Conservation (phyloP, 2,113 vertebrate species). For the Lampris megalopsis region DNA sequence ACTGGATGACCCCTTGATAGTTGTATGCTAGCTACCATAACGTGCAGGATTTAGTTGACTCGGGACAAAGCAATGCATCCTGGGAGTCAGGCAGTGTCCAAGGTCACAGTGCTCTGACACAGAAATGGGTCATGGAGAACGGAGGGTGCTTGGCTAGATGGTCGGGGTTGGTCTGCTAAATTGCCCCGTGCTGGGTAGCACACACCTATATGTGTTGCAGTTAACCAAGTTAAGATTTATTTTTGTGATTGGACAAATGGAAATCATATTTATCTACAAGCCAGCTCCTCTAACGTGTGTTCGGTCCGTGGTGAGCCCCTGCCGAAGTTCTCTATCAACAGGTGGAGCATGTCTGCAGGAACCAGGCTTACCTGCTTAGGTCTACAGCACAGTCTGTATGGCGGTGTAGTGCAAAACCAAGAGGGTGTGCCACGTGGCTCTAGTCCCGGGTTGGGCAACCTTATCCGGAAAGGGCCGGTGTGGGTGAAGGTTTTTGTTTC, state of each 20-base stretch:
- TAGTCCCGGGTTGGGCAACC: not conserved
- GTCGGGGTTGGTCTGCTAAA: no score
- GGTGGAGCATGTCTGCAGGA: slow-evolving; percentile 5
- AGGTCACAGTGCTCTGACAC: not conserved
- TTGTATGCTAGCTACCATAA: not conserved
- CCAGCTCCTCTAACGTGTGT: slow-evolving; percentile 56
- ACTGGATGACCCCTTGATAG: not conserved
- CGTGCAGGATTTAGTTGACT: not conserved
- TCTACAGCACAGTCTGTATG: slow-evolving; percentile 17
- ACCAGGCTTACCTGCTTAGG: not conserved
- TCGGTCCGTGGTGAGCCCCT: slow-evolving; percentile 1
- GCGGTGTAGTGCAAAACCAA: not conserved
- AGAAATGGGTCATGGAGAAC: not conserved
- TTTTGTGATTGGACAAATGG: no score
- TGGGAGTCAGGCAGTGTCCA: not conserved
- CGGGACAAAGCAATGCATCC: no score
- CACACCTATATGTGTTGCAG: no score
- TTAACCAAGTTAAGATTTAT: no score
- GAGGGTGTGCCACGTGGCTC: not conserved
- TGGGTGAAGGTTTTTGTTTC: no score
- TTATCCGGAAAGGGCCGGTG: no score
- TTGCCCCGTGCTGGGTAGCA: no score
- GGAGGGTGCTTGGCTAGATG: not conserved
- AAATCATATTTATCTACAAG: not conserved
- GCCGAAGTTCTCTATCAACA: not conserved